Base-by-base conservation (phyloP, 1,140 invertebrate species). In the Luehdorfia chinensis region DNA sequence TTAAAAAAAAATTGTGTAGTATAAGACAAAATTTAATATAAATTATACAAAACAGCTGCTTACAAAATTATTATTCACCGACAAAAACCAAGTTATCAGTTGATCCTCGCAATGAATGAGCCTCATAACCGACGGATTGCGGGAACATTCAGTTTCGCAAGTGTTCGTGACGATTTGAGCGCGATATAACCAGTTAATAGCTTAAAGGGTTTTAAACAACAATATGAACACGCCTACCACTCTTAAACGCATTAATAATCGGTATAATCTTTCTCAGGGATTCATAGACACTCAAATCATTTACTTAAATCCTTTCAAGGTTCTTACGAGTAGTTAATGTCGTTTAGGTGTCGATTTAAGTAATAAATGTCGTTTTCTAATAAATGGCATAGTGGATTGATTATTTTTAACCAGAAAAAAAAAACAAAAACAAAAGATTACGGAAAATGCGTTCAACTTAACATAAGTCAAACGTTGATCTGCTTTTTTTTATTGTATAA, bases 141-240 rank as follows among this genome's bases (percentile, higher is more conserved):
- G 30, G 6, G 19, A 21, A 21, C 19, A 6, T 21, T 39, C 5
- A 18, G 47, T 59, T 55, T 59, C 45, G 60, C 48, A 64, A 59
- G 4, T 14, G 12, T 44, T 71, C 64, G 67, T 71, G 64, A 67
- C 61, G 67, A 67, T 67, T 37, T 46, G 46, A 11, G 28, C 9
- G 25, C 23, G 66, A 61, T 70, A 66, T 32, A 37, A 47, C 41
- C 34, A 45, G 37, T 51, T 74, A 75, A 74, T 69, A 44, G 60
- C 54, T 67, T 41, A 55, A 47, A 68, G 64, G 66, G 61, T 70
- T 71, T 70, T 75, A 72, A 72, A 64, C 60, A 70, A 75, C 68
- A 75, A 75, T 72, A 70, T 64, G 47, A 41, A 49, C 47, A 59
- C 71, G 68, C 71, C 71, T 55, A 59, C 57, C 34, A 49, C 54